These are phyloP conservation scores for Onchidella celtica DNA, from an alignment of 2,888 invertebrate species.

Conservation along the genomic window DNA sequence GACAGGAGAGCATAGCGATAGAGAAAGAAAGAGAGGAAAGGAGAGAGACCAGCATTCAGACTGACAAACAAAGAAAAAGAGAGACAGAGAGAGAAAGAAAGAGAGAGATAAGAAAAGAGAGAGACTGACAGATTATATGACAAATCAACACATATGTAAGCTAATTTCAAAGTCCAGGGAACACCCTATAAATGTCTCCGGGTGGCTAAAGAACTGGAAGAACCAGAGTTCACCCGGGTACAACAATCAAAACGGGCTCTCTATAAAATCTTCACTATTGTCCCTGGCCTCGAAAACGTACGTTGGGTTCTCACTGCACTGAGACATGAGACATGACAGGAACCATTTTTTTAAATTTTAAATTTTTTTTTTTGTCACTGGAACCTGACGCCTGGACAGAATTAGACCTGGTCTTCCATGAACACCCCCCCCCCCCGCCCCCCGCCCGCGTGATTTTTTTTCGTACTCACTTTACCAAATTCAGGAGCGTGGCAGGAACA, in stretches of 20 bases:
- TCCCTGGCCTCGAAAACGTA: neutral
- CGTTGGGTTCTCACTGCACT: neutral
- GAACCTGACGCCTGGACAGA: neutral
- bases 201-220: neutral
- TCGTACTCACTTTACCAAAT: too few relatives aligned
- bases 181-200: conserved; percentile 11
- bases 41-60: too few relatives aligned
- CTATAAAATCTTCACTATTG: neutral
- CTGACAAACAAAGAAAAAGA: too few relatives aligned
- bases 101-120: too few relatives aligned
- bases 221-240: neutral
- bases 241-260: neutral
- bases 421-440: too few relatives aligned
- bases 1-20: too few relatives aligned
- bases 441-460: too few relatives aligned
- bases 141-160: neutral
- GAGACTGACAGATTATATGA: too few relatives aligned
- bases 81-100: too few relatives aligned
- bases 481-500: too few relatives aligned
- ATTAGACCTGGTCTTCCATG: too few relatives aligned
- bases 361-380: neutral
- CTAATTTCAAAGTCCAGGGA: neutral
- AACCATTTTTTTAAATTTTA: neutral
- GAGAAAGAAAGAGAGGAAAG: too few relatives aligned
- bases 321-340: neutral